Evolutionary conservation across 1,140 invertebrate species (phyloP).

Genomic region (Drosophila insularis): DNA sequence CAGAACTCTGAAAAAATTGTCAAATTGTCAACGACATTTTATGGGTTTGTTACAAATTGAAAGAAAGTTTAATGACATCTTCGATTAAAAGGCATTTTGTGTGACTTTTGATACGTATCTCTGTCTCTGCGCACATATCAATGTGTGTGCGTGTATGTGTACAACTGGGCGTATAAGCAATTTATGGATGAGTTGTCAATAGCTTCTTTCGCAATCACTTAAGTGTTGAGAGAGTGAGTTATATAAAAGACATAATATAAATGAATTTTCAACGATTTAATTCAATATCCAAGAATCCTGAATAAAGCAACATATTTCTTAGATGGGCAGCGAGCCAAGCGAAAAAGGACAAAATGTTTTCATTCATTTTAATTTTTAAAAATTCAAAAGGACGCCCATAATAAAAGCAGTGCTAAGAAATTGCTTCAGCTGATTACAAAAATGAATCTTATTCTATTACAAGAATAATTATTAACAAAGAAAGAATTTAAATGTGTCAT

Average conservation of each 20-base stretch:
- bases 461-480: neutral
- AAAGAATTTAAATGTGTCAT: neutral
- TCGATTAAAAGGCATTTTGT: conserved; percentile 53
- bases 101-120: conserved; percentile 7
- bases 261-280: conserved; percentile 4
- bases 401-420: no score
- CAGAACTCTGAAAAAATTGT: conserved; percentile 20
- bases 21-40: conserved; percentile 41
- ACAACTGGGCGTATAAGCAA: conserved; percentile 3
- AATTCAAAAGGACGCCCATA: no score
- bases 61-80: conserved; percentile 56
- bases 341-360: neutral
- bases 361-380: no score
- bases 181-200: conserved; percentile 4
- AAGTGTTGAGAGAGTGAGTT: neutral
- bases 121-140: neutral
- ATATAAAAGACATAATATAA: neutral
- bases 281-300: neutral
- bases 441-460: no score
- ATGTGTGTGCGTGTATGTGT: neutral
- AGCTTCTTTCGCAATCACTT: conserved; percentile 1
- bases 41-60: conserved; percentile 51
- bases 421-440: no score
- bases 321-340: neutral
- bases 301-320: neutral